These are phyloP conservation scores for Heptranchias perlo DNA, from an alignment of 2,113 vertebrate species.

Conservation along the genomic window DNA sequence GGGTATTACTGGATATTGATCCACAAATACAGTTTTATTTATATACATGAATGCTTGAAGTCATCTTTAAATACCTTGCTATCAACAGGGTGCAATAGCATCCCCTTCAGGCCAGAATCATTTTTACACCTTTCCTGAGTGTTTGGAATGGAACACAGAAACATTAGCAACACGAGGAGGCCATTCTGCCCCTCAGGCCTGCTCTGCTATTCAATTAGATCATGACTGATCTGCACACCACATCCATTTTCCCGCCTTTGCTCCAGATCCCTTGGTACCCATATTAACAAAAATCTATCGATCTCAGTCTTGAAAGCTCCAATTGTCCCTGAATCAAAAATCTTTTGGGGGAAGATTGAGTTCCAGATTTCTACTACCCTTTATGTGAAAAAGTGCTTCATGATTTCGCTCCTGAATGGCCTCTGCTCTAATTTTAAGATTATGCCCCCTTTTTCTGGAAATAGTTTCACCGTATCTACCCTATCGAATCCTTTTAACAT, in stretches of 20 bases:
- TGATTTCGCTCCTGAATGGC: not conserved
- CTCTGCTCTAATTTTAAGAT: too few species aligned
- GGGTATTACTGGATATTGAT: not conserved
- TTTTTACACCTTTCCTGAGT: not conserved
- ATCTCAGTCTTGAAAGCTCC: not conserved
- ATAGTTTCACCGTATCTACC: not conserved
- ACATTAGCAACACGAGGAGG: not conserved
- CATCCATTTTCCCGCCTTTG: not conserved
- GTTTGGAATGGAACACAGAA: not conserved
- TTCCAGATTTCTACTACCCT: not conserved
- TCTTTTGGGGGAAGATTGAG: not conserved
- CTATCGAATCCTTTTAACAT: not conserved
- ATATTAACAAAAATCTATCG: not conserved
- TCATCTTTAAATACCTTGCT: not conserved
- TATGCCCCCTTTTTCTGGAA: not conserved
- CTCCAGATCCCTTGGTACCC: not conserved
- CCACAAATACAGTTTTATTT: constrained; percentile 1
- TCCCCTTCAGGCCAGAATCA: not conserved
- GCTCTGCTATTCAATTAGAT: not conserved
- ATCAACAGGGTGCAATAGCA: not conserved
- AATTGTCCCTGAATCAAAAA: not conserved
- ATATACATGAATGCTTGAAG: not conserved
- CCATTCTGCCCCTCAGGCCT: not conserved
- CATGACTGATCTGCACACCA: not conserved
- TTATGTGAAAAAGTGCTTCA: not conserved